Base-by-base conservation (phyloP, 2,888 invertebrate species). In the Zaprionus lineosus region DNA sequence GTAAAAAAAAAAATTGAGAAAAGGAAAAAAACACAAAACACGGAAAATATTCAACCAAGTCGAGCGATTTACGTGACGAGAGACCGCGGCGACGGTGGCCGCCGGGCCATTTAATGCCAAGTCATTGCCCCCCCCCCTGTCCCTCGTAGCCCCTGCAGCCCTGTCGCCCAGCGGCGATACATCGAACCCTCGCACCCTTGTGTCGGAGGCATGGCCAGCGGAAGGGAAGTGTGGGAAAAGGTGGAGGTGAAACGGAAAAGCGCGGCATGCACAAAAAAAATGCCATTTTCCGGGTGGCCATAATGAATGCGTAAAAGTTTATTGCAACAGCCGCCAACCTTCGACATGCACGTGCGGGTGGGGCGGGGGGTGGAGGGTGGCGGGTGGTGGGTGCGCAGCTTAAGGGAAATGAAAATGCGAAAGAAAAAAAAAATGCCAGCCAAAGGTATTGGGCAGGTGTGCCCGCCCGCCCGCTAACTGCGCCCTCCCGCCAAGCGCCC, bases 271-370 rank as follows among this genome's bases (percentile, higher is more conserved):
- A 81, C 82, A 84, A 82, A 84, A 78, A 62, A 73, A 77, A 69
- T 71, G 74, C 67, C 78, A 84, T 84, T 84, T 78, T 77, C 84
- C 74, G 74, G 71, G 56, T 69, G 72, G 56, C 59, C 75, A 65
- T 79, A 79, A 84, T 79, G 85, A 79, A 79, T 84, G 85, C 85
- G 85, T 82, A 78, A 83, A 79, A 84, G 66, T 79, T 84, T 82
- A 84, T 81, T 74, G 65, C 71, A 55, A 52, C 74, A 12, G 39
- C 29, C 16, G 43, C n/a, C n/a, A n/a, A n/a, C n/a, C n/a, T n/a
- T n/a, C n/a, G n/a, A n/a, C n/a, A n/a, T n/a, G n/a, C n/a, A n/a
- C n/a, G n/a, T n/a, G n/a, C n/a, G n/a, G n/a, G n/a, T n/a, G n/a
- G n/a, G n/a, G n/a, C n/a, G n/a, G n/a, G n/a, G n/a, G n/a, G n/a